Evolutionary conservation across 53 echinoderm and acorn worm genomes (phyloP).

Genomic region (Paelopatides confundens): DNA sequence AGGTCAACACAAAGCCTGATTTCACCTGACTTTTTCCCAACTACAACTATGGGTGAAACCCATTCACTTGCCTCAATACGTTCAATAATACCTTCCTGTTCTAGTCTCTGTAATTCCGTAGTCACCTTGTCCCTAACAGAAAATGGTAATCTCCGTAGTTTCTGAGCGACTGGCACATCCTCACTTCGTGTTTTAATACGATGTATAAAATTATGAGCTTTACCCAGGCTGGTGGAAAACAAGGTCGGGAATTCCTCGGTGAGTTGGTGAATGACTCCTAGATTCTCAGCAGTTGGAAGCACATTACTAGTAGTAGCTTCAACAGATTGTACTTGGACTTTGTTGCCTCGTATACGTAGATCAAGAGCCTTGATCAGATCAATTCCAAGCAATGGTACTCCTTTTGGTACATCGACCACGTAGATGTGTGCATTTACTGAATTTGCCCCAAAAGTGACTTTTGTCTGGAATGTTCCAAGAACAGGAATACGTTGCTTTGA

Average conservation of each 20-base stretch:
- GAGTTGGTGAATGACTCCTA: neutral
- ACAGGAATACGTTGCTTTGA: constrained; percentile 40
- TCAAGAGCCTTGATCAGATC: neutral
- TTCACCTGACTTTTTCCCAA: constrained; percentile 53
- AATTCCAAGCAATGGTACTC: constrained; percentile 41
- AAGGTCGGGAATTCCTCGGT: neutral
- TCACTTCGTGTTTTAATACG: constrained; percentile 25
- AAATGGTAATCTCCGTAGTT: constrained; percentile 49
- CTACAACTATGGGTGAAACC: constrained; percentile 75
- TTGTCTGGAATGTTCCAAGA: constrained; percentile 16
- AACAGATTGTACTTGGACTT: neutral
- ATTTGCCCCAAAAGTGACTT: neutral
- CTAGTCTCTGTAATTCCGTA: constrained; percentile 63
- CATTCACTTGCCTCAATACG: constrained; percentile 67
- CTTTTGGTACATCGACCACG: constrained; percentile 5
- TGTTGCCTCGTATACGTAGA: neutral
- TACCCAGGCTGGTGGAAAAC: constrained; percentile 6
- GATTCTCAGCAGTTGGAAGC: neutral
- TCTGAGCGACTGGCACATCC: constrained; percentile 18
- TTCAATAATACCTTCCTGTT: constrained; percentile 71
- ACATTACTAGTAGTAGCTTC: neutral
- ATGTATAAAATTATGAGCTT: constrained; percentile 12
- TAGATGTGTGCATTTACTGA: neutral
- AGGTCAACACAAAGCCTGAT: constrained; percentile 78
- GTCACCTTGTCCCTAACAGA: constrained; percentile 59